Base-by-base conservation (phyloP, 2,797 vertebrate species). In the Acrossocheilus wenchowensis region DNA sequence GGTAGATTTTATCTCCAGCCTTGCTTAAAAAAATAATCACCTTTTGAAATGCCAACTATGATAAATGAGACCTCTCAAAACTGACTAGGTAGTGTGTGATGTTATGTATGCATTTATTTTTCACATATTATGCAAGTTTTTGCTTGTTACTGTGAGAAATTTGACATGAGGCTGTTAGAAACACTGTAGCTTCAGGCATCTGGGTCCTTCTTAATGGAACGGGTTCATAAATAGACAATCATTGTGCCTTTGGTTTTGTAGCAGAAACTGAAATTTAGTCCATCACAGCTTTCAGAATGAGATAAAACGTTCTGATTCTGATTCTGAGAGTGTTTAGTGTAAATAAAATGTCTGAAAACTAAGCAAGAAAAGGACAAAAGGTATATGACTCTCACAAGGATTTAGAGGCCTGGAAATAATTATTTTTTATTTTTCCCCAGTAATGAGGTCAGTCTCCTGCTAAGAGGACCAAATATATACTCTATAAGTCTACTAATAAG, bases 1-100 rank as follows among this genome's bases (percentile, higher is more conserved):
- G 52, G 73, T 86, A 85, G 83, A 90, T 93, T 92, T 92, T 87
- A 86, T 91, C 83, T 66, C 64, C 86, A 86, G 85, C 82, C 69
- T 90, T 90, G 88, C 87, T 90, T 91, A 89, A 77, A 90, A 90
- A 89, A 71, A 50, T 75, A 79, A 74, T 82, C 39, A 39, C 64
- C 57, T 69, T 69, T 86, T 82, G 34, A 73, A 85, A 80, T 83
- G 75, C 80, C 73, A 72, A 17, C 74, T 88, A 85, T 91, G 83
- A 75, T 85, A 82, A 92, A 90, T 78, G 85, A 68, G 57, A 87
- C 84, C n/a, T 71, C 64, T 54, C 30, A 60, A 45, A 85, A 68
- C 30, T 43, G 26, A 9, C 30, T n/a, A 8, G 30, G 62, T 34
- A 80, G 39, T 80, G 78, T 41, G n/a, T 30, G 60, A 43, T 62